Evolutionary conservation across 2,888 invertebrate species (phyloP), one percentile per base, ranked within the genome.

Genomic region (Pollenia amentaria): DNA sequence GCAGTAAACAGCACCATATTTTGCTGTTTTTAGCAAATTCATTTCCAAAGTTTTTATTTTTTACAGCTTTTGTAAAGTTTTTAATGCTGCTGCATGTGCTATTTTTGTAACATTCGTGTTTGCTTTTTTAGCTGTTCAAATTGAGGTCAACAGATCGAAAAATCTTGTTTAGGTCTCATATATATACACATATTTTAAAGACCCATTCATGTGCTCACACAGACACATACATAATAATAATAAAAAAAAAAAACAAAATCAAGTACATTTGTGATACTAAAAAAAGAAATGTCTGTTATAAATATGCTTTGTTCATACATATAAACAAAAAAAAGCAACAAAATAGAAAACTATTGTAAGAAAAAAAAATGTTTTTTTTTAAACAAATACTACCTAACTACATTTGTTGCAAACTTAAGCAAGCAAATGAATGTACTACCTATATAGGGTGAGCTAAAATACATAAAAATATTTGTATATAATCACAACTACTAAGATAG

Each of bases 131-230:
- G 82, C 75, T 81, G 76, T 81, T 81, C 77, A 51, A 88, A 88
- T 83, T 85, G 84, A 88, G 88, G 88, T 88, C 88, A 88, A 75
- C 87, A 84, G 88, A 88, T 88, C 87, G 87, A 87, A 81, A n/a
- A 87, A 72, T 87, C 87, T 87, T 79, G 85, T 82, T 87, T 85
- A 83, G 84, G 73, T 87, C 69, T 80, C 60, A 6, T 29, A 29
- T 29, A 6, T 29, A 29, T 73, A 73, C 6, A 46, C 46, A 53
- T 77, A 60, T 69, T 79, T 69, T 64, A 85, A 83, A 85, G 82
- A 73, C 77, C 70, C 80, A 69, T 83, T 57, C 65, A 79, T 62
- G 51, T 55, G 67, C 29, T 29, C 57, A 81, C 70, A 78, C 53
- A 44, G 14, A 40, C 12, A 65, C 48, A 84, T 73, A 77, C 73